Evolutionary conservation across 2,113 vertebrate species (phyloP).

Genomic region (Monopterus albus): DNA sequence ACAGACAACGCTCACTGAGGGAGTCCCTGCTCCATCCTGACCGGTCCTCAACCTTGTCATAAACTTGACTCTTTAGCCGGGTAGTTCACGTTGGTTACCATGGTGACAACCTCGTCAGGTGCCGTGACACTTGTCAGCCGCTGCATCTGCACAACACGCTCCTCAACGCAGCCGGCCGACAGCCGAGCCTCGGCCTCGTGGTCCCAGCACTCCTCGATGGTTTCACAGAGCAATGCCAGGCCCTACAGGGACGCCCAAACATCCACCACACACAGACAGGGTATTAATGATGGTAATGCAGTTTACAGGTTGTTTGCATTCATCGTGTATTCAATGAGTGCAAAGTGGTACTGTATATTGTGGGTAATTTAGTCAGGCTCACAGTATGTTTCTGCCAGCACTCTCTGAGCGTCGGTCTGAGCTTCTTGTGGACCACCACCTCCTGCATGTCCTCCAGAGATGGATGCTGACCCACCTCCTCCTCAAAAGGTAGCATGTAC

Average conservation of each 20-base stretch:
- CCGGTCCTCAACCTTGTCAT: constrained; percentile 86
- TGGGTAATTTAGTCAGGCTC: constrained; percentile 59
- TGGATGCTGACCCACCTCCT: constrained; percentile 94
- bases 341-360: neutral
- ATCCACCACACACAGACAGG: neutral
- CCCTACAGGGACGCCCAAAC: constrained; percentile 77
- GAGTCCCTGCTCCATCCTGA: constrained; percentile 19
- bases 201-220: constrained; percentile 96
- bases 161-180: constrained; percentile 93
- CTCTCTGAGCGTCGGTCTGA: constrained; percentile 89
- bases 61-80: constrained; percentile 96
- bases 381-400: constrained; percentile 95
- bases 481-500: constrained; percentile 94
- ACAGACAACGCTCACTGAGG: neutral
- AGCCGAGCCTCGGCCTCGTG: constrained; percentile 92
- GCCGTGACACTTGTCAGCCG: constrained; percentile 87
- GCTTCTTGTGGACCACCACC: constrained; percentile 96
- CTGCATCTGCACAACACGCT: constrained; percentile 93
- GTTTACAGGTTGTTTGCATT: neutral
- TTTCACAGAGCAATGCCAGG: constrained; percentile 91
- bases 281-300: too few relatives aligned
- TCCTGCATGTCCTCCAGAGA: constrained; percentile 97
- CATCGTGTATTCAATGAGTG: neutral
- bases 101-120: constrained; percentile 93
- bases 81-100: constrained; percentile 97